These are phyloP conservation scores for Oryctolagus cuniculus DNA, from an alignment of 2,113 vertebrate species.

Conservation along the genomic window mOryCun1.1 NC_091432.1:204374501-204375000, in stretches of 20 bases:
- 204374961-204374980: too few species aligned
- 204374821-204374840: background rate
- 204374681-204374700: background rate
- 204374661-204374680: background rate
- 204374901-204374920: too few species aligned
- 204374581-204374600: background rate
- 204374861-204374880: background rate
- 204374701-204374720: constrained; percentile 12
- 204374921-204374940: too few species aligned
- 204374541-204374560: background rate
- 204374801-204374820: too few species aligned
- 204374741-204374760: background rate
- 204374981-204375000: too few species aligned
- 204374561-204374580: constrained; percentile 33
- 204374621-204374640: background rate
- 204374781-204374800: too few species aligned
- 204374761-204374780: background rate
- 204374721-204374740: background rate
- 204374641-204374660: background rate
- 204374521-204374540: constrained; percentile 35
- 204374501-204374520: background rate
- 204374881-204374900: background rate
- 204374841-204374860: background rate
- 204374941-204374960: too few species aligned
- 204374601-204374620: background rate